Base-by-base conservation (phyloP, 2,113 vertebrate species). In the Rhipidura dahli region DNA sequence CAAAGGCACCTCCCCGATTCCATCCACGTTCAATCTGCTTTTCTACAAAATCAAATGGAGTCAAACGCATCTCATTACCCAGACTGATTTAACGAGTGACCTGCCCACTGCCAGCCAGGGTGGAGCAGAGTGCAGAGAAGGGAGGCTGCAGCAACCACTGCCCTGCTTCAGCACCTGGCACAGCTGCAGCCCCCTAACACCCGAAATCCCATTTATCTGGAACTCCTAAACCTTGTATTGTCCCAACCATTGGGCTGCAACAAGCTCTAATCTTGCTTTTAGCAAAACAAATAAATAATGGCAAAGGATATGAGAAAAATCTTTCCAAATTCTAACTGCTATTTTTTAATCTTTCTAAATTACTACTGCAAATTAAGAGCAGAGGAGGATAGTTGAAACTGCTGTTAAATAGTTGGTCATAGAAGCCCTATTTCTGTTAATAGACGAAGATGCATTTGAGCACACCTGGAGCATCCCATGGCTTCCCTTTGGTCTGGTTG, bases 81-180 rank as follows among this genome's bases (percentile, higher is more conserved):
- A n/a, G 54, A 57, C 28, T 27, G 84, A 69, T 56, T 59, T 24
- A 39, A 72, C 2, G 14, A 80, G 24, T 39, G 63, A 35, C 8
- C 42, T 27, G 23, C 23, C 14, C 0, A 0, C 60, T 51, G 28
- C 44, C 70, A 53, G 63, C 1, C 4, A 57, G 45, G 64, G 27
- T 17, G 11, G 4, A 35, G 2, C 35, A 19, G 63, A 39, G 49
- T 1, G 9, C 39, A 63, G 35, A 14, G 40, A 27, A 23, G 44
- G 27, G 54, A 75, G 21, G 6, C 0, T 13, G 30, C 66, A 80
- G 66, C 28, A 54, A 6, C 23, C 13, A 6, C 17, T 21, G 35
- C 44, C 44, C 44, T n/a, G 8, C 30, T 10, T 10, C 65, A 54
- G 70, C 22, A n/a, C 30, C 4, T 1, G 20, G 26, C 26, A 35